Evolutionary conservation across 2,888 invertebrate genomes (phyloP), one percentile per base, ranked within the genome.

Genomic region (Caenorhabditis uteleia): DNA sequence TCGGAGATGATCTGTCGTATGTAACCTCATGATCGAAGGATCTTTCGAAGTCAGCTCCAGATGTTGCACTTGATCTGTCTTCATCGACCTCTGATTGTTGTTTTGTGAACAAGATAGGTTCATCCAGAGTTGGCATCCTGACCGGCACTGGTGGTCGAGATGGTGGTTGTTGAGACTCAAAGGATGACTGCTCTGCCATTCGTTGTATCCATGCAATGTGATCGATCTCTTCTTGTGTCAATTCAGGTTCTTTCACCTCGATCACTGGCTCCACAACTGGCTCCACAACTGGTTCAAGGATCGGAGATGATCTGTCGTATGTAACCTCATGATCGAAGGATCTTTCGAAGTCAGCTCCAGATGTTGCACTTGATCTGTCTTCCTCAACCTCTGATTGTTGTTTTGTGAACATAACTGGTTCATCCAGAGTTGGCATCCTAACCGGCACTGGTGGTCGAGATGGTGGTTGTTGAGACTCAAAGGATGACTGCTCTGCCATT

Each of bases 161-260:
- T 16, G 34, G 39, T 27, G 31, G 31, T 14, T 25, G 48, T n/a
- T n/a, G n/a, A n/a, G n/a, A n/a, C 14, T 45, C 45, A 31, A 27
- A 45, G 2, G 51, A 49, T 14, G n/a, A 21, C 21, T 49, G 50
- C 7, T 49, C 38, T 14, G 31, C 40, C 40, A 56, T 29, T 14
- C 14, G 7, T 29, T 29, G 31, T 10, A 29, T 29, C 31, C 31
- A 29, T 10, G 31, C 31, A 29, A 29, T 29, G 14, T 29, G 31
- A 29, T 29, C 31, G 7, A 29, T 7, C 31, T 29, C 31, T 29
- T 29, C 31, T 29, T 29, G 31, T 14, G 31, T 29, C 8, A 29
- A 14, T 29, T 29, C 31, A 10, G 31, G 31, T 29, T 29, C 31
- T 29, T 29, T 14, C 14, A 14, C 8, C 7, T 10, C 14, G 14